Percentiles rank a stretch among this genome's conserved stretches.
phyloP scores from a whole-genome alignment of 23 tunicate species.

The Styela plicata region DNA sequence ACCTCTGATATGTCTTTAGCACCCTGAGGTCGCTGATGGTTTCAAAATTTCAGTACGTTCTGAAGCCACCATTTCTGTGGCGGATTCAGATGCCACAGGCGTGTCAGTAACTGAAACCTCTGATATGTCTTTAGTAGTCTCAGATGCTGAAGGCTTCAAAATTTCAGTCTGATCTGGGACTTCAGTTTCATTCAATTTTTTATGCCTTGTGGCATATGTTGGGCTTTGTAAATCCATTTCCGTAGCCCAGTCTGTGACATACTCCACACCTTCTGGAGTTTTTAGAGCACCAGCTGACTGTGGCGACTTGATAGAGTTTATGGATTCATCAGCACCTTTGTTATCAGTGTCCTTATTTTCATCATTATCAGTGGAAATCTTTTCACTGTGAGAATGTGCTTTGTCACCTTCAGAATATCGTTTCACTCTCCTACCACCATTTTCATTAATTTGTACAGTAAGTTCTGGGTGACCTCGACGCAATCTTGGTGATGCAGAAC shows the following conservation, averaged over 20 bases:
- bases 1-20: too few relatives aligned
- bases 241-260: slow-evolving; percentile 80
- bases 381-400: not conserved
- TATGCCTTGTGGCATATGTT: slow-evolving; percentile 23
- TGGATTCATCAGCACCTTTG: not conserved
- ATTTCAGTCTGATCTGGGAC: not conserved
- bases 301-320: not conserved
- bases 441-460: slow-evolving; percentile 12
- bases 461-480: not conserved
- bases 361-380: slow-evolving; percentile 27
- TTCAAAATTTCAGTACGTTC: too few relatives aligned
- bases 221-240: slow-evolving; percentile 84
- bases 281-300: slow-evolving; percentile 30
- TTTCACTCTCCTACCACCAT: slow-evolving; percentile 3
- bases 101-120: too few relatives aligned
- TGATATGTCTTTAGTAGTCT: not conserved
- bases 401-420: slow-evolving; percentile 7
- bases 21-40: too few relatives aligned
- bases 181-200: not conserved
- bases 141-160: not conserved
- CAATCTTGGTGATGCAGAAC: slow-evolving; percentile 16
- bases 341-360: not conserved
- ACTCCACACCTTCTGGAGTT: slow-evolving; percentile 68
- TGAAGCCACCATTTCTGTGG: too few relatives aligned
- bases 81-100: too few relatives aligned